A percentile compares a stretch with the other conserved stretches of the same genome.
phyloP scores from a whole-genome alignment of 2,113 vertebrate species.

The Scomber colias region DNA sequence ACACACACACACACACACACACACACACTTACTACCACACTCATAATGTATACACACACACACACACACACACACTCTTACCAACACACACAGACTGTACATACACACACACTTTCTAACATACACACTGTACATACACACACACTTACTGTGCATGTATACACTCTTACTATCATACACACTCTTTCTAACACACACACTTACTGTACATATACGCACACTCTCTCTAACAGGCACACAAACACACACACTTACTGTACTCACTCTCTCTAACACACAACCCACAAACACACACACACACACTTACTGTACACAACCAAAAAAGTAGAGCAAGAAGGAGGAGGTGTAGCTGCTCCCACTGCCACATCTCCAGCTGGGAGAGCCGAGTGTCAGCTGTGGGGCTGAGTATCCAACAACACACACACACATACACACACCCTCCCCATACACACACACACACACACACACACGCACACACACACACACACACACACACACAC shows the following conservation, averaged over 20 bases:
- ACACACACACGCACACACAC: conserved; percentile 3
- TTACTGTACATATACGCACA: neutral
- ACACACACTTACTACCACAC: too few species aligned
- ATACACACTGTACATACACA: too few species aligned
- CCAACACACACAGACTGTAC: too few species aligned
- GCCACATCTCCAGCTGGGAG: conserved; percentile 38
- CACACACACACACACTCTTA: too few species aligned
- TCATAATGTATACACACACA: too few species aligned
- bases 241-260: too few species aligned
- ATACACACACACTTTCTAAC: too few species aligned
- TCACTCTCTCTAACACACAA: too few species aligned
- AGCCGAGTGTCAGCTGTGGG: conserved; percentile 51
- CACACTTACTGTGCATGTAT: neutral
- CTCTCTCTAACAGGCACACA: too few species aligned
- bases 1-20: too few species aligned
- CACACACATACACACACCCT: neutral
- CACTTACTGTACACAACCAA: neutral
- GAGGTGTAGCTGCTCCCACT: neutral
- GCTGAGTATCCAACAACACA: conserved; percentile 25
- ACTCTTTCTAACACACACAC: neutral
- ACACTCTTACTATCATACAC: neutral
- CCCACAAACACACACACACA: neutral
- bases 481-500: neutral
- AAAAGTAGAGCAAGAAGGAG: conserved; percentile 5
- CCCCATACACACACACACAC: too few species aligned